These are phyloP conservation scores for Bucorvus abyssinicus DNA, from an alignment of 2,797 vertebrate species.

Conservation along the genomic window DNA sequence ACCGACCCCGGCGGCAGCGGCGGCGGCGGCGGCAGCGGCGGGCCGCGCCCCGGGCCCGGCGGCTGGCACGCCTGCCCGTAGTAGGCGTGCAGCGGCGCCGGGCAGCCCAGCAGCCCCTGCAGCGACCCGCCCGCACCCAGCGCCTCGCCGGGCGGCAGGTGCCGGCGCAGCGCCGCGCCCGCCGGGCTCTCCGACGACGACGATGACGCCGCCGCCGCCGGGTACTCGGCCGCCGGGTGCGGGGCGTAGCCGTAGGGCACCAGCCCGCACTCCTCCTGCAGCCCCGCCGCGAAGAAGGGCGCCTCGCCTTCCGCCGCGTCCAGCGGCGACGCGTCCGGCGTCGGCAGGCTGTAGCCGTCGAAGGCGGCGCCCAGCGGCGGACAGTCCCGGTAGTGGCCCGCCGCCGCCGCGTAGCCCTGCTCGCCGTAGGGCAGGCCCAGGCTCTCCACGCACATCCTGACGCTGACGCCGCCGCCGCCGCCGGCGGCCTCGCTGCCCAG, in stretches of 20 bases:
- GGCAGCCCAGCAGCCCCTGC: conserved; percentile 4
- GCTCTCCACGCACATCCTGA: conserved; percentile 76
- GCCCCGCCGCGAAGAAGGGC: conserved; percentile 81
- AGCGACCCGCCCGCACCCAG: background rate
- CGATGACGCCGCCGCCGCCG: background rate
- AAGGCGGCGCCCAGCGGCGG: conserved; percentile 78
- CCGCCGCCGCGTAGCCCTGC: conserved; percentile 77
- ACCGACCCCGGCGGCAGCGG: conserved; percentile 60
- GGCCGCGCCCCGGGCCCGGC: background rate
- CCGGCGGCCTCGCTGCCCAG: conserved; percentile 66
- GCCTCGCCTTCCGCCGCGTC: conserved; percentile 85
- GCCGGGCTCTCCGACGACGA: conserved; percentile 19
- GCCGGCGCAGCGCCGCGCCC: background rate
- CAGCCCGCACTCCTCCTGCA: conserved; percentile 86
- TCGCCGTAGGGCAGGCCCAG: conserved; percentile 81
- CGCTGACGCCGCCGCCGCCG: conserved; percentile 57
- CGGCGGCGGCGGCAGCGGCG: too few species aligned
- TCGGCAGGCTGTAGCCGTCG: conserved; percentile 87
- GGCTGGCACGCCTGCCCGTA: conserved; percentile 2
- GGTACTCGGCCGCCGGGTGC: conserved; percentile 40
- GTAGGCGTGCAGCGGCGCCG: background rate
- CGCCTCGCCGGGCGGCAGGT: background rate
- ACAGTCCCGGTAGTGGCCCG: conserved; percentile 85
- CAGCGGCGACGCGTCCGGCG: conserved; percentile 91
- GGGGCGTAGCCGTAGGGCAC: conserved; percentile 80